Base-by-base conservation (phyloP, 2,797 vertebrate species). In the Rhincodon typus region DNA sequence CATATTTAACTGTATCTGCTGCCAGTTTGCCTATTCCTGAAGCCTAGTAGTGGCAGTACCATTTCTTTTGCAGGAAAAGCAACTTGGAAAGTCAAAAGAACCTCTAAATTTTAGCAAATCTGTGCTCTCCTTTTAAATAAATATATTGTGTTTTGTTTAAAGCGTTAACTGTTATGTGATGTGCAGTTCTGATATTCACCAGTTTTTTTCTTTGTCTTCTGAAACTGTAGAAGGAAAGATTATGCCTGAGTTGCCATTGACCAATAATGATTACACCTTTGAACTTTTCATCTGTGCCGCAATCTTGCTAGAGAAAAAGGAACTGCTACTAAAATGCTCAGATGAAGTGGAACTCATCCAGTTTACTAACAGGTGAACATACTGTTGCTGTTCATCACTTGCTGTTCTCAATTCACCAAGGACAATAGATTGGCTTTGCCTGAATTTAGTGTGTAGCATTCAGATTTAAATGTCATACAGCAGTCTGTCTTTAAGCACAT, bases 261-360 rank as follows among this genome's bases (percentile, higher is more conserved):
- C 84, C 46, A 23, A 94, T 67, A 57, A 91, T 50, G 98, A 98
- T 94, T 98, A 98, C 96, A 98, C 98, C 3, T 98, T 98, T 96
- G 98, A 98, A 96, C 97, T 98, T 96, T 98, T 98, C 96, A 97
- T 98, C 96, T 98, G 97, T 67, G 97, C 97, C 46, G 97, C 98
- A 96, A 97, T 98, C 96, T 96, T 98, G 82, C 95, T 98, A 74
- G 97, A 98, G 69, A 97, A 97, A 97, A 96, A 97, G 96, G 97
- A 97, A 42, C 96, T 97, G 94, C 96, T 98, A 96, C 97, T 98
- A 42, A 96, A 87, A 50, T 98, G 97, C 96, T 53, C 30, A 10
- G 94, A 95, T 95, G 94, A 95, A 77, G 94, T 77, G 4, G 42
- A 77, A 57, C 94, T 95, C 70, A 57, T 95, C 46, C 94, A 95